Conservation (phyloP, 2,888 invertebrate genomes). For the Oxystoma pomonae region DNA sequence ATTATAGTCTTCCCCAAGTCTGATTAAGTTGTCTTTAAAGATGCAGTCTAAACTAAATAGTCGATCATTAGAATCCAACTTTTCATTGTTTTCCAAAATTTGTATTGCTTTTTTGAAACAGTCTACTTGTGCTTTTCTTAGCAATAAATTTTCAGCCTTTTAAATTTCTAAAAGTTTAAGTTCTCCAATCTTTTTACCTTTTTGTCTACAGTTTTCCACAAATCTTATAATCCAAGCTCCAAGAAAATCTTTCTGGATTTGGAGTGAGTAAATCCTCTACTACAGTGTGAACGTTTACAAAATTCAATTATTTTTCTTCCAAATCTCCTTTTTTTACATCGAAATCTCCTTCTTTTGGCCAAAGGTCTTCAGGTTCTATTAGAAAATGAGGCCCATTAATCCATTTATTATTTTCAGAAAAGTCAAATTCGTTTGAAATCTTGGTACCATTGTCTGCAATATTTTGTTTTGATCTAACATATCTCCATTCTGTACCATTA, state of each 20-base stretch:
- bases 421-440: background rate
- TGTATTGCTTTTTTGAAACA: background rate
- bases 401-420: background rate
- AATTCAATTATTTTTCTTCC: background rate
- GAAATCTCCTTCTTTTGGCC: background rate
- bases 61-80: background rate
- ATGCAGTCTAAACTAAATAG: background rate
- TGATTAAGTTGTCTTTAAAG: background rate
- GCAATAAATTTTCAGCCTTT: background rate
- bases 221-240: slow-evolving; percentile 1
- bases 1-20: background rate
- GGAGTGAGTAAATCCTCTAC: background rate
- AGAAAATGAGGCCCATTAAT: background rate
- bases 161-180: background rate
- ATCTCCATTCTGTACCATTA: background rate
- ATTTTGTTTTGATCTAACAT: background rate
- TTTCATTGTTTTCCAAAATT: background rate
- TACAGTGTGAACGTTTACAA: background rate
- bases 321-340: background rate
- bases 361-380: too few species aligned
- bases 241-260: slow-evolving; percentile 4
- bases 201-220: background rate
- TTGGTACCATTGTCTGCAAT: background rate
- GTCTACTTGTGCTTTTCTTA: background rate
- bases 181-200: background rate